Percentiles rank a stretch among this genome's conserved stretches.
phyloP scores from a whole-genome alignment of 64 coral and sea anemone species.

The Dendronephthya gigantea region DNA sequence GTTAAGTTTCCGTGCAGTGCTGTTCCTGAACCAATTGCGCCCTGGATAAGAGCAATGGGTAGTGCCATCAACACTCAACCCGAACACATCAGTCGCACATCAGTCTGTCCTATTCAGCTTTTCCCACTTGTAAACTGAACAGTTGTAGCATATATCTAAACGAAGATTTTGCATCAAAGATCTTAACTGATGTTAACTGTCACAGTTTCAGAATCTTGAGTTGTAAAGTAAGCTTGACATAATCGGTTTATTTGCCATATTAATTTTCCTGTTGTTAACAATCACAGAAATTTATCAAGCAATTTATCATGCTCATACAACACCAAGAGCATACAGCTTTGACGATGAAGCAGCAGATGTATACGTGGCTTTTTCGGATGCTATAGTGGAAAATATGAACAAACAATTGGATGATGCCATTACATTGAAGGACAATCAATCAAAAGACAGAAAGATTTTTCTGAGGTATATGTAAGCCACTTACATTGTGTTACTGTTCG shows the following conservation, averaged over 20 bases:
- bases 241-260: neutral
- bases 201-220: too few species aligned
- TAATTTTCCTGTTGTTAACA: neutral
- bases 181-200: too few species aligned
- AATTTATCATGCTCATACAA: neutral
- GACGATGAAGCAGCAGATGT: neutral
- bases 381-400: neutral
- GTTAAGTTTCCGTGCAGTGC: neutral
- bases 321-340: neutral
- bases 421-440: neutral
- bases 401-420: neutral
- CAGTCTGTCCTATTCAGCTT: too few species aligned
- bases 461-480: neutral
- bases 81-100: neutral
- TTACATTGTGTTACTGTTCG: too few species aligned
- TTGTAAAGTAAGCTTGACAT: neutral
- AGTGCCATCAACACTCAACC: conserved; percentile 12
- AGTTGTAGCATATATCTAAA: neutral
- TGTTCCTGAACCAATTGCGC: neutral
- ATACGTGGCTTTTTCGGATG: neutral
- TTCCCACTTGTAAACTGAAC: too few species aligned
- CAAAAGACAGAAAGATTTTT: neutral
- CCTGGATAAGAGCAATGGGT: neutral
- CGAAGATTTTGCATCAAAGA: too few species aligned
- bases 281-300: neutral